These are phyloP conservation scores for Falcaria lacertinaria DNA, from an alignment of 2,888 invertebrate species.

Conservation along the genomic window DNA sequence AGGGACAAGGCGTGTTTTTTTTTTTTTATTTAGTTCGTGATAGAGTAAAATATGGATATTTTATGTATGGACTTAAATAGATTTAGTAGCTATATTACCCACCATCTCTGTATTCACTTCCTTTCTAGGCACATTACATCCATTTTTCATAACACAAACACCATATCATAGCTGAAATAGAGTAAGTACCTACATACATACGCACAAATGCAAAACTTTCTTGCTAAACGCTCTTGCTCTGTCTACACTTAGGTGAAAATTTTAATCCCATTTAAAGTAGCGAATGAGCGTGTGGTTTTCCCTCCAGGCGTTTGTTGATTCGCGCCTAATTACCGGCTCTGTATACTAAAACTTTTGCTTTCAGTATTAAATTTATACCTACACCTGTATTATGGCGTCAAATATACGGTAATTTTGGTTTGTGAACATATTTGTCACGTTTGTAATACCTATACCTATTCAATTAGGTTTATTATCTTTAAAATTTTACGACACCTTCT, in stretches of 20 bases:
- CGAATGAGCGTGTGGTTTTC: constrained; percentile 11
- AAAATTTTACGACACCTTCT: no score
- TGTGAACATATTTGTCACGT: no score
- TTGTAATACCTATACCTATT: no score
- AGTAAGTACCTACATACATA: background rate
- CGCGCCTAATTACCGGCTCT: constrained; percentile 24
- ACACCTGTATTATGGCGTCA: constrained; percentile 9
- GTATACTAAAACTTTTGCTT: constrained; percentile 18
- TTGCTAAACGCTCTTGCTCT: constrained; percentile 5
- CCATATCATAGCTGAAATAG: background rate
- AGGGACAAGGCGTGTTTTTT: no score
- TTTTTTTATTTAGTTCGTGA: no score
- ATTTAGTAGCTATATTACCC: no score
- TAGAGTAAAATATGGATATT: no score
- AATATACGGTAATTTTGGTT: background rate
- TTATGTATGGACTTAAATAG: no score
- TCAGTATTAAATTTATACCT: constrained; percentile 14
- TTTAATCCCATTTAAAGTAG: constrained; percentile 22
- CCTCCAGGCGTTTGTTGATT: constrained; percentile 24
- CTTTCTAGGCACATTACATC: no score
- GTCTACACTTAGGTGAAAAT: constrained; percentile 17
- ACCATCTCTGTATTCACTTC: no score
- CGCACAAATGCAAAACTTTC: constrained; percentile 3
- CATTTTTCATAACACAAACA: no score
- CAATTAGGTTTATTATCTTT: background rate